Evolutionary conservation across 1,140 invertebrate genomes (phyloP), one percentile per base, ranked within the genome.

Genomic region (Aphaenogaster floridana): DNA sequence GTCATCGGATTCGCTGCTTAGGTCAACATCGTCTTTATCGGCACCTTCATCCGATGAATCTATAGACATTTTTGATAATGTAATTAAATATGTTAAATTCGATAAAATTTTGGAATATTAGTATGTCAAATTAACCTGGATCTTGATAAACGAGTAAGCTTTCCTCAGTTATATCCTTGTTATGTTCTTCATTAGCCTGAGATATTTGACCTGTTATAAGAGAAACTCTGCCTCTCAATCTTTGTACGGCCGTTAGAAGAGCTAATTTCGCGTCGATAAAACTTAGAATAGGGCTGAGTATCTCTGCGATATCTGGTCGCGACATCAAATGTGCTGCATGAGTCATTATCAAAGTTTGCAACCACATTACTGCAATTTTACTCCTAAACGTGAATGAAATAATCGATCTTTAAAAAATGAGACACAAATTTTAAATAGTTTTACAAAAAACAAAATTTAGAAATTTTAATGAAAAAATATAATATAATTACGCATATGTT

Each of bases 251-350:
- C 7, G 96, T 93, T 36, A 97, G 92, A 34, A 96, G 93, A 8
- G 91, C 92, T 83, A 96, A 92, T 85, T 97, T 95, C 34, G 96
- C 96, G 87, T 97, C 96, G 34, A 97, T 96, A n/a, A 96, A 95
- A 68, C 96, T 96, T 63, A 97, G 93, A 66, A 96, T 96, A 6
- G 97, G 96, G 50, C 95, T 94, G 54, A 97, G 94, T 36, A 96
- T 81, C n/a, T 96, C 96, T 3, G 94, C 92, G 42, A 96, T 91
- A 61, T 96, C 94, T 13, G 96, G 96, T 93, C 96, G 96, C 0
- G 96, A 96, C 72, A 97, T 95, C 21, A 97, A 89, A 72, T 97
- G 96, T 77, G 96, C 96, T 0, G 97, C 96, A 92, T 97, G 97
- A 15, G 96, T 95, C 77, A 95, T 93, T n/a, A 97, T 90, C 48